phyloP scores from a whole-genome alignment of 2,888 invertebrate genomes.

The Cabera pusaria region DNA sequence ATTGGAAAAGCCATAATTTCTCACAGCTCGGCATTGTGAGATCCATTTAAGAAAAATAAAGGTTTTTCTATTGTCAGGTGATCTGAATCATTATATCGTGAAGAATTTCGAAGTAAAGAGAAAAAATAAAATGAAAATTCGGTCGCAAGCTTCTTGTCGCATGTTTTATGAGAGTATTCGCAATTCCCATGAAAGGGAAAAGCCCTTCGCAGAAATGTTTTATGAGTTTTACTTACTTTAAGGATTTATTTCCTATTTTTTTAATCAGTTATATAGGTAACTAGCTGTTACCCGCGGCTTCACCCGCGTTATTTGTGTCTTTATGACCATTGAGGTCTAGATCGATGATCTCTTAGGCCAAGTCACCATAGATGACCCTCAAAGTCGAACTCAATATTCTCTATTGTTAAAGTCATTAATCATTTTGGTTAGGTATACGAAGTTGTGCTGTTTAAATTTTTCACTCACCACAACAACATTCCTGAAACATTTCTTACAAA shows the following conservation, averaged over 20 bases:
- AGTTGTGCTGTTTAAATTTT: too few relatives aligned
- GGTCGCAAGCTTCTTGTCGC: conserved; percentile 27
- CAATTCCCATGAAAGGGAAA: conserved; percentile 31
- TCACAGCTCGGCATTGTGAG: conserved; percentile 32
- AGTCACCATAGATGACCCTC: too few relatives aligned
- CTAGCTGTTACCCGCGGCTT: too few relatives aligned
- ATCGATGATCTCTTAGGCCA: too few relatives aligned
- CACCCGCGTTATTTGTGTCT: too few relatives aligned
- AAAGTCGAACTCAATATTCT: too few relatives aligned
- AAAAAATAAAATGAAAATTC: conserved; percentile 39
- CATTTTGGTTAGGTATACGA: too few relatives aligned
- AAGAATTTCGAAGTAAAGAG: conserved; percentile 41
- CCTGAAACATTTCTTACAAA: too few relatives aligned
- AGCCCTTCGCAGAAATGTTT: conserved; percentile 16
- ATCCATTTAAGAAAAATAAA: conserved; percentile 51
- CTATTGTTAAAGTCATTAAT: too few relatives aligned
- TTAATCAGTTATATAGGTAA: too few relatives aligned
- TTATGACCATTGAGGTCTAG: too few relatives aligned
- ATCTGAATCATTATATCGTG: conserved; percentile 53
- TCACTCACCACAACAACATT: too few relatives aligned
- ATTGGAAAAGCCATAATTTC: conserved; percentile 21
- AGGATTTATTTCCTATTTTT: conserved; percentile 22
- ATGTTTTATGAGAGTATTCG: conserved; percentile 33
- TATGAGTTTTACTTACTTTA: conserved; percentile 25
- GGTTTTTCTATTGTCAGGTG: conserved; percentile 49